Evolutionary conservation across 1,140 invertebrate genomes (phyloP).

Genomic region (Drosophila navojoa): DNA sequence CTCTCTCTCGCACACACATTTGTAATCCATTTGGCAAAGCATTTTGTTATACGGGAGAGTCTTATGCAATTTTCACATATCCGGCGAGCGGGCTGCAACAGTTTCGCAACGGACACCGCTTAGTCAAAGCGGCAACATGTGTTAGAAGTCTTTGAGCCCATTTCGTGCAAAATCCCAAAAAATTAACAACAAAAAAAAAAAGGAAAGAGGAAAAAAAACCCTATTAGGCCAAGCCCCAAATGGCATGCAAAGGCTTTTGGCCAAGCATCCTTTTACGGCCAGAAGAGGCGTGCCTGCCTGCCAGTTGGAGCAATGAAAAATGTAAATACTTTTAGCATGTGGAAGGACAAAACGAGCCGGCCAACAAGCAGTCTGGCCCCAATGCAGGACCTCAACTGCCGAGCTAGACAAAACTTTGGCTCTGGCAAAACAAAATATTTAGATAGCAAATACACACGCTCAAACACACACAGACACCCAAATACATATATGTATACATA

Average conservation of each 20-base stretch:
- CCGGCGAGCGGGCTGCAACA: constrained; percentile 26
- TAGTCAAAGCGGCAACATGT: constrained; percentile 60
- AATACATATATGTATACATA: constrained; percentile 16
- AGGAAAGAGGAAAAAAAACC: constrained; percentile 25
- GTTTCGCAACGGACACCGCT: neutral
- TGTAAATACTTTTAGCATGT: constrained; percentile 77
- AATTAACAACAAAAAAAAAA: constrained; percentile 83
- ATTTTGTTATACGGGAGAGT: constrained; percentile 62
- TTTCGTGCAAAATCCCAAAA: constrained; percentile 62
- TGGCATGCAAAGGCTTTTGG: constrained; percentile 44
- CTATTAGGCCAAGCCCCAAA: constrained; percentile 67
- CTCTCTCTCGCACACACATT: neutral
- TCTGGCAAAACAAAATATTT: constrained; percentile 80
- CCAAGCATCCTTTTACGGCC: constrained; percentile 21
- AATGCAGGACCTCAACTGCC: constrained; percentile 24
- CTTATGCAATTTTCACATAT: constrained; percentile 77
- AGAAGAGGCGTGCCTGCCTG: constrained; percentile 2
- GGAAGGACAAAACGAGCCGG: constrained; percentile 24
- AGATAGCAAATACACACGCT: constrained; percentile 58
- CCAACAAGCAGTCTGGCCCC: constrained; percentile 13
- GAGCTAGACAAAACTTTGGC: constrained; percentile 68
- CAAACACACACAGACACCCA: constrained; percentile 19
- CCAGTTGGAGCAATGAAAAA: constrained; percentile 61
- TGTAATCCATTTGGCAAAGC: constrained; percentile 37
- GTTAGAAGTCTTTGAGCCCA: constrained; percentile 60